These are phyloP conservation scores for Eira barbara DNA, from an alignment of 2,113 vertebrate species.

Conservation along the genomic window DNA sequence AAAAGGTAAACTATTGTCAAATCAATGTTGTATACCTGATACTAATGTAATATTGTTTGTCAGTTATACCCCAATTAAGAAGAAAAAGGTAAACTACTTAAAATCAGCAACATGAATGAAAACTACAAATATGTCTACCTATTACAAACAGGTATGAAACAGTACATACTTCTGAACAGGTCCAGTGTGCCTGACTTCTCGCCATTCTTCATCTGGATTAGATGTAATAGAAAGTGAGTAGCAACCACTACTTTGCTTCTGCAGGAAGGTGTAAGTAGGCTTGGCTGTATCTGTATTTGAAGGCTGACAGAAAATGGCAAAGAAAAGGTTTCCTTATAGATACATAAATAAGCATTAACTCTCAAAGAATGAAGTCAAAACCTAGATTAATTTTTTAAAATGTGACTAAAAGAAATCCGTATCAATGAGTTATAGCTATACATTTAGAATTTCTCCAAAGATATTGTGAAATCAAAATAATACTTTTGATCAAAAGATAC, in stretches of 20 bases:
- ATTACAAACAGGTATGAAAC: neutral
- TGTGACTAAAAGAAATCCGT: neutral
- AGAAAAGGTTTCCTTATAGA: neutral
- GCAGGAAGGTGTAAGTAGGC: slow-evolving; percentile 87
- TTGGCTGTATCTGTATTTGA: slow-evolving; percentile 69
- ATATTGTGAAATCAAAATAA: neutral
- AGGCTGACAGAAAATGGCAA: slow-evolving; percentile 74
- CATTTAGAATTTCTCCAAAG: slow-evolving; percentile 14
- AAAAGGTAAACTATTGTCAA: neutral
- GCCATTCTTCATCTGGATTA: slow-evolving; percentile 85
- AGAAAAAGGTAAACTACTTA: neutral
- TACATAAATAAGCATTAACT: neutral
- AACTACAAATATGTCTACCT: neutral
- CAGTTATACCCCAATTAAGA: neutral
- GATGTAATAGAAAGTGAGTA: slow-evolving; percentile 87
- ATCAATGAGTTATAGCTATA: neutral
- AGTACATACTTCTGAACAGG: slow-evolving; percentile 86
- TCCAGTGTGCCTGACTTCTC: slow-evolving; percentile 85
- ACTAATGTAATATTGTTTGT: neutral
- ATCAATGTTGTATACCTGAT: neutral
- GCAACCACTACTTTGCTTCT: slow-evolving; percentile 82
- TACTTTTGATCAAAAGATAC: slow-evolving; percentile 12
- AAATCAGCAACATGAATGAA: slow-evolving; percentile 11
- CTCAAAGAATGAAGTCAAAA: slow-evolving; percentile 51
- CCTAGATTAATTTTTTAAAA: neutral